A percentile compares a stretch with the other conserved stretches of the same genome.
phyloP scores from a whole-genome alignment of 1,140 invertebrate genomes.

The Ridgeia piscesae region DNA sequence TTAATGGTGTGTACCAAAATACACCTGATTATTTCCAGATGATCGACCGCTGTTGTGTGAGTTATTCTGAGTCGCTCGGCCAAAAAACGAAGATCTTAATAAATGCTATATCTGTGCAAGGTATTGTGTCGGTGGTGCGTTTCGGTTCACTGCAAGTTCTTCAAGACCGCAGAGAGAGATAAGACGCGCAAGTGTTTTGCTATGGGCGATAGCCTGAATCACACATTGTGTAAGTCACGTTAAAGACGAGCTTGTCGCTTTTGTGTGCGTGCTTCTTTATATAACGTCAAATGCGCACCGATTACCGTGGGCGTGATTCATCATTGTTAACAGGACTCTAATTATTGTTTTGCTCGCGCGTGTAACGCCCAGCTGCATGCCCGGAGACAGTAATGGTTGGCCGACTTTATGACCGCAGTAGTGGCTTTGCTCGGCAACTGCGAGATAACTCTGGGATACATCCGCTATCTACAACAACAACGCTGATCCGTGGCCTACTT shows the following conservation, averaged over 20 bases:
- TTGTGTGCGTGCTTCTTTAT: background rate
- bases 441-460: no score
- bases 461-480: no score
- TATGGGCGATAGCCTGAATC: background rate
- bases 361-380: no score
- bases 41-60: background rate
- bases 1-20: background rate
- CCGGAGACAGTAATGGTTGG: no score
- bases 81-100: background rate
- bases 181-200: background rate
- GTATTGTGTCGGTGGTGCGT: background rate
- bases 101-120: background rate
- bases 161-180: background rate
- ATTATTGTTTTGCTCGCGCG: no score
- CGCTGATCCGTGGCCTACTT: no score
- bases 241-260: background rate
- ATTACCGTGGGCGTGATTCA: background rate
- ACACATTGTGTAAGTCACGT: background rate
- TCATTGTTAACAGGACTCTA: background rate
- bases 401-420: no score
- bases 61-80: background rate
- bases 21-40: background rate
- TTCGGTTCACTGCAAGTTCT: background rate
- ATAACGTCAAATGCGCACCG: background rate
- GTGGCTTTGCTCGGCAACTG: no score